Base-by-base conservation (phyloP, 2,113 vertebrate species). In the Argyrosomus japonicus region DNA sequence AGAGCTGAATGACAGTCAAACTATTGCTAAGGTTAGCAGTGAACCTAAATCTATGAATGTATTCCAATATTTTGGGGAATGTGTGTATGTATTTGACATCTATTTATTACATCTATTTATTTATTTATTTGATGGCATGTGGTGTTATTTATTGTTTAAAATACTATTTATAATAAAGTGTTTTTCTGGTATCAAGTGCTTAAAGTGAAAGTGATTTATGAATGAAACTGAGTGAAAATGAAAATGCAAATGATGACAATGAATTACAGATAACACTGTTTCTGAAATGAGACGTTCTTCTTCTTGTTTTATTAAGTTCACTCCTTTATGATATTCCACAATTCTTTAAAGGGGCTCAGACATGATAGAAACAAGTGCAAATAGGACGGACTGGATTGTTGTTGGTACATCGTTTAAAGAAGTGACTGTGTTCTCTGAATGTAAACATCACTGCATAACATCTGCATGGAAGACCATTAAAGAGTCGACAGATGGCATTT, bases 41-140 rank as follows among this genome's bases (percentile, higher is more conserved):
- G 36, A 40, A 40, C 48, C 12, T 74, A 53, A 21, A 78, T 77
- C 2, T 72, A 68, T 79, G 65, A 88, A 75, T 76, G 76, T 88
- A 79, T 79, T 82, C 27, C 18, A 69, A 36, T 57, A 80, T 80
- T 82, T 79, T 17, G 74, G 21, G 18, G 10, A 64, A 70, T 63
- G 23, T 87, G 91, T 83, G 45, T 92, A 90, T 93, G 82, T 89
- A 84, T 88, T 78, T 76, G 21, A 43, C 2, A 76, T 83, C 3
- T 90, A 88, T 93, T 88, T 92, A 91, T 91, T 86, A 18, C 36
- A 80, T 29, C 2, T 81, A 86, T 88, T 87, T 83, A 87, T 87
- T 83, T 90, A 91, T 91, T 91, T 89, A 89, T 93, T 87, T 87
- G 81, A 67, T 83, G 68, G 48, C 23, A 4, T 70, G 5, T 83